Evolutionary conservation across 2,113 vertebrate species (phyloP).

Genomic region (Suricata suricatta): DNA sequence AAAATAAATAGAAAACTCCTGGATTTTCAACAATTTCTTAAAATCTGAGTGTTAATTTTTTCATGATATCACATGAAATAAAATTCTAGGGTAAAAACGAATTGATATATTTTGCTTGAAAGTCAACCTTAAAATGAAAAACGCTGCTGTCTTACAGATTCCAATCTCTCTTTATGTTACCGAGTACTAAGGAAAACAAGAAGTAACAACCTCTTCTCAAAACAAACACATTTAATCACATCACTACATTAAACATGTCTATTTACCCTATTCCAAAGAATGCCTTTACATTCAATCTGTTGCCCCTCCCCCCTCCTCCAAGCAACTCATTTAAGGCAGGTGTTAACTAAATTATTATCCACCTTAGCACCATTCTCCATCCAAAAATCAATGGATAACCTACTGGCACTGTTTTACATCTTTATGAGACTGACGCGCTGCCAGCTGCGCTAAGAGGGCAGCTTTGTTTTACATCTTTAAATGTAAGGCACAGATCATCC

Average conservation of each 20-base stretch:
- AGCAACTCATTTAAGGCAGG: not conserved
- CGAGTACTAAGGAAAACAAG: not conserved
- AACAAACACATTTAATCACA: not conserved
- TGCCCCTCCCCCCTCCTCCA: not conserved
- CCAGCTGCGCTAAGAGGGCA: too few relatives aligned
- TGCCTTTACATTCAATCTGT: not conserved
- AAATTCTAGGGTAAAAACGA: not conserved
- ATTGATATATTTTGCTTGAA: not conserved
- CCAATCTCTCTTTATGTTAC: not conserved
- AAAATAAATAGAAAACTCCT: not conserved
- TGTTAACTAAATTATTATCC: not conserved
- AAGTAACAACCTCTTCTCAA: not conserved
- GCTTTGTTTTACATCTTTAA: not conserved
- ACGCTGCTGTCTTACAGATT: not conserved
- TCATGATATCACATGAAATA: not conserved
- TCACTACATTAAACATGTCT: not conserved
- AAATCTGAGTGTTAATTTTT: not conserved
- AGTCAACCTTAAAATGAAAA: not conserved
- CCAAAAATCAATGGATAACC: not conserved
- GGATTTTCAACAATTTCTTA: not conserved
- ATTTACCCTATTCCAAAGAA: not conserved
- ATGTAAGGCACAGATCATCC: not conserved
- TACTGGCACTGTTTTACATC: not conserved
- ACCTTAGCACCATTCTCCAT: not conserved
- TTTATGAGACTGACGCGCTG: too few relatives aligned